Evolutionary conservation across 2,113 vertebrate genomes (phyloP), one percentile per base, ranked within the genome.

Genomic region (Spilogale gracilis): DNA sequence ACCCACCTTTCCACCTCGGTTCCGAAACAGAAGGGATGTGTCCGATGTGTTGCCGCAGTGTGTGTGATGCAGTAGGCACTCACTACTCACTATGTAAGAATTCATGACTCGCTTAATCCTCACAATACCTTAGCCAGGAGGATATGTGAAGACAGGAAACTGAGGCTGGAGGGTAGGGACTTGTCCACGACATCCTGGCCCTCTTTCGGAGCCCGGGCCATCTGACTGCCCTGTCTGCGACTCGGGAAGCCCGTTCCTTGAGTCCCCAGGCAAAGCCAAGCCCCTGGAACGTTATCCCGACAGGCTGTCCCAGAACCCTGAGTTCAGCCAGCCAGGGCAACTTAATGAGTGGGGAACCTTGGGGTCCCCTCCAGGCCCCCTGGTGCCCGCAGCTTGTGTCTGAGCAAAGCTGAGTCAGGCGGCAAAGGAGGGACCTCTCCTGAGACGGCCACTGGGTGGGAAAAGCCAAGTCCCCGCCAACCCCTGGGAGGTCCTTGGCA

Each of bases 111-210:
- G 8, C 30, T 27, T 20, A n/a, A 60, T 58, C 38, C 58, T 96
- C 11, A 9, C 50, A 38, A 67, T 1, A 30, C 7, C 43, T 32
- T 10, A 1, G 17, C 0, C 1, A 54, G 18, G 58, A 4, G 3
- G 5, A 23, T 32, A 2, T 10, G 9, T 52, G 5, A 94, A 82
- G 71, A n/a, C 21, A 32, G 25, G 27, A 67, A 32, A 23, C 79
- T 14, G 61, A 84, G 84, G 16, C 50, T 43, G 6, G 21, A 50
- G 58, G 56, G 7, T 2, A 50, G 8, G 52, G 14, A 5, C 43
- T 13, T 76, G 89, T 86, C 43, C 8, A 6, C 81, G 56, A 5
- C 16, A 3, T 45, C 56, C 63, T 10, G 16, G 73, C 25, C 81
- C 25, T 10, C 4, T 30, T 61, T 5, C 21, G 61, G 52, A 38